phyloP scores from a whole-genome alignment of 2,797 vertebrate species.

The Sphenopsis melanotis region DNA sequence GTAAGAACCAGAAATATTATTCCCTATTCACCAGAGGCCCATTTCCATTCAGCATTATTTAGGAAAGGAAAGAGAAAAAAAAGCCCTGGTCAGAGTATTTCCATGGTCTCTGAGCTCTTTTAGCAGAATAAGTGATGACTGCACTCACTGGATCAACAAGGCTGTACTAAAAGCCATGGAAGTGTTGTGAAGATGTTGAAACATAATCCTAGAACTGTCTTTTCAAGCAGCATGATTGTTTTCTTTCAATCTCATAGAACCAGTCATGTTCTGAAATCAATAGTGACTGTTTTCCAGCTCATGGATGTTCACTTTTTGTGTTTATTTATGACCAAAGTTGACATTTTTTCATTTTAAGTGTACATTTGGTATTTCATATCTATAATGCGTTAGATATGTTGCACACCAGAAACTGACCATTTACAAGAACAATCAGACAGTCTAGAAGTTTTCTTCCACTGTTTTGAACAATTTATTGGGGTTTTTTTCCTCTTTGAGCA shows the following conservation, averaged over 20 bases:
- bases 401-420: background rate
- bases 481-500: background rate
- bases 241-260: background rate
- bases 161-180: background rate
- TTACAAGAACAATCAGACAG: background rate
- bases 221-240: background rate
- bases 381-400: background rate
- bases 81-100: background rate
- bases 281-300: background rate
- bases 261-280: background rate
- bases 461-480: background rate
- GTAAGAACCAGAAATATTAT: background rate
- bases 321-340: background rate
- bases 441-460: background rate
- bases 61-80: accelerated
- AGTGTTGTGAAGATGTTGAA: background rate
- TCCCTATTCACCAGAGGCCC: background rate
- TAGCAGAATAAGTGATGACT: background rate
- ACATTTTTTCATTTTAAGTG: background rate
- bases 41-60: background rate
- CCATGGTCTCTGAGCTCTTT: background rate
- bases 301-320: background rate
- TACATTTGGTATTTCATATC: background rate
- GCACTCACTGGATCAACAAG: background rate
- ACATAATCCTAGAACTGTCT: background rate